These are phyloP conservation scores for Himalopsyche phryganea DNA, from an alignment of 1,140 invertebrate species.

Conservation along the genomic window DNA sequence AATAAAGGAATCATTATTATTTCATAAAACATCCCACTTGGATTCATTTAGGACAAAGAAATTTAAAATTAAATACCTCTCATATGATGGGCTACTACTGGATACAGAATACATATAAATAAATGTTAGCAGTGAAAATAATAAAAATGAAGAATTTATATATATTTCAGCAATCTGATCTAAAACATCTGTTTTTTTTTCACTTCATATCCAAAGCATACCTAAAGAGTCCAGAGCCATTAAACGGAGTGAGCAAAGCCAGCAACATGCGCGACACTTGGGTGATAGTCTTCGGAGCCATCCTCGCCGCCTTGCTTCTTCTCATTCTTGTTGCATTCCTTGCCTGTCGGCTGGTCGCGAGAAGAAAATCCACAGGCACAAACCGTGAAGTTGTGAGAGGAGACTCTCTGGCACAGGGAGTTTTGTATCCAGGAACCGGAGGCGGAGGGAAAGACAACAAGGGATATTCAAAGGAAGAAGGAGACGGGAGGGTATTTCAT, in stretches of 20 bases:
- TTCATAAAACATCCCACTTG: no score
- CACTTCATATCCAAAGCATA: slow-evolving; percentile 54
- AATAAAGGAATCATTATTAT: no score
- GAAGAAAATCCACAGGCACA: slow-evolving; percentile 37
- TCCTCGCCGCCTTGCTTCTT: slow-evolving; percentile 60
- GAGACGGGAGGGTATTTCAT: slow-evolving; percentile 26
- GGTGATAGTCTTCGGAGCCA: slow-evolving; percentile 59
- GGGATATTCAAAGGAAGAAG: slow-evolving; percentile 23
- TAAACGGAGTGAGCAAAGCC: slow-evolving; percentile 58
- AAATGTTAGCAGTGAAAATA: no score
- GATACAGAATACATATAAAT: no score
- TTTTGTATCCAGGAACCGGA: background rate
- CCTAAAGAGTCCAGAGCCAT: slow-evolving; percentile 61
- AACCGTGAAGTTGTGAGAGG: background rate
- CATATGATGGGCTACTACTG: no score
- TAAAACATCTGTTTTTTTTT: no score
- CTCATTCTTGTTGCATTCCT: slow-evolving; percentile 60
- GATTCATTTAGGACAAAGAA: no score
- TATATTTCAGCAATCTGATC: no score
- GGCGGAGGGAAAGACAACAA: slow-evolving; percentile 21
- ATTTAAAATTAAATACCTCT: no score
- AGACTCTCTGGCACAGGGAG: background rate
- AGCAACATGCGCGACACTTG: slow-evolving; percentile 57
- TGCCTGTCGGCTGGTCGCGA: slow-evolving; percentile 57
- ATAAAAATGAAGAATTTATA: no score